Evolutionary conservation across 2,888 invertebrate genomes (phyloP), one percentile per base, ranked within the genome.

Genomic region (Cinara cedri): DNA sequence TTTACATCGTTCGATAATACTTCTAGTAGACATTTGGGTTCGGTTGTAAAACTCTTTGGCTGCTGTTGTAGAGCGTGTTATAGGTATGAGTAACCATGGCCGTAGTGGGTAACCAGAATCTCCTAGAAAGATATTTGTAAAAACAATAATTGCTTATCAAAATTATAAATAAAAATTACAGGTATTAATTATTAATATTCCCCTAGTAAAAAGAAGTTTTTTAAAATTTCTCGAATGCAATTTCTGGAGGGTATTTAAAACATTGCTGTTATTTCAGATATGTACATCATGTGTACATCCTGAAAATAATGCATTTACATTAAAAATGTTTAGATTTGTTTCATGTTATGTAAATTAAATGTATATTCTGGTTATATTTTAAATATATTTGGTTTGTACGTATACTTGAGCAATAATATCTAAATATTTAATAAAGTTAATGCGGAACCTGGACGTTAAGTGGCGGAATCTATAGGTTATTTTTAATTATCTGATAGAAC

Each of bases 81-180:
- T 54, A 11, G 70, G 80, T 26, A 49, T 60, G 13, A 80, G 21
- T 60, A 78, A 49, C n/a, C n/a, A n/a, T n/a, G n/a, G n/a, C n/a
- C n/a, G n/a, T n/a, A n/a, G n/a, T n/a, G n/a, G n/a, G n/a, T 49
- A 49, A 49, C 14, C 49, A 14, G 49, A 49, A 49, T 49, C 49
- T 49, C 49, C 14, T 49, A 49, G 14, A 49, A 14, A 14, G 13
- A 16, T 49, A n/a, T n/a, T n/a, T n/a, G n/a, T n/a, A n/a, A n/a
- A n/a, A n/a, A n/a, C n/a, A n/a, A n/a, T n/a, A n/a, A n/a, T n/a
- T n/a, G n/a, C n/a, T n/a, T n/a, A 46, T 46, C 46, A 46, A 46
- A 46, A 46, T 46, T 46, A 46, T 46, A 49, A 49, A 14, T 14
- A 2, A 49, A 49, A 49, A 16, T 49, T 14, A 49, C 13, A 49